Base-by-base conservation (phyloP, 2,888 invertebrate genomes). In the Metacarcinus magister region DNA sequence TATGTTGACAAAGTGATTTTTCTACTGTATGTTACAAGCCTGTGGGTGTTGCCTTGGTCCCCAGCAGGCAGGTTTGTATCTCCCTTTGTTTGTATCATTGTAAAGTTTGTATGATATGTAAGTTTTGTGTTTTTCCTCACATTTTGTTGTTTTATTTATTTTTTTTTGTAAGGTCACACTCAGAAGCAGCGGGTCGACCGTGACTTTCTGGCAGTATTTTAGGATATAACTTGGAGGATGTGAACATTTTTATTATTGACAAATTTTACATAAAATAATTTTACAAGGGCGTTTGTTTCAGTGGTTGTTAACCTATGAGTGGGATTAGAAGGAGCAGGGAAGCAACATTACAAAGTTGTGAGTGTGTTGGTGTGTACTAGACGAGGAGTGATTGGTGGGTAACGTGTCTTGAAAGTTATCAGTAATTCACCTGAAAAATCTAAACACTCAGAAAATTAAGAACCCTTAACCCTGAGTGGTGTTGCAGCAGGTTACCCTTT, bases 251-350 rank as follows among this genome's bases (percentile, higher is more conserved):
- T 97, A 96, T 96, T 96, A 97, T 96, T 97, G 97, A 97, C 95
- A 97, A 96, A 96, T 97, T 97, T 97, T 97, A 97, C 97, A 97
- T 97, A 97, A 96, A 97, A 97, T 96, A 96, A 96, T 97, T 96
- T 97, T 97, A 96, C 96, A 97, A 95, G 95, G 95, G 28, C 89
- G 96, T 95, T 96, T 28, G 94, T 96, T 67, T 92, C n/a, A 92
- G 60, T 94, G 67, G 32, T 82, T 46, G n/a, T 3, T 75, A n/a
- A 95, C 28, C 43, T 93, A 10, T 75, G 44, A 2, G 89, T 32
- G 28, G 48, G 54, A 46, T 67, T 75, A 28, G 39, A 39, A n/a
- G 13, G 19, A 2, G 8, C 32, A 93, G 48, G 28, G 5, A 91
- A 91, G 23, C 8, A 91, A 46, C 19, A 44, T 19, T 10, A 1